Evolutionary conservation across 2,113 vertebrate species (phyloP).

Genomic region (Colius striatus): DNA sequence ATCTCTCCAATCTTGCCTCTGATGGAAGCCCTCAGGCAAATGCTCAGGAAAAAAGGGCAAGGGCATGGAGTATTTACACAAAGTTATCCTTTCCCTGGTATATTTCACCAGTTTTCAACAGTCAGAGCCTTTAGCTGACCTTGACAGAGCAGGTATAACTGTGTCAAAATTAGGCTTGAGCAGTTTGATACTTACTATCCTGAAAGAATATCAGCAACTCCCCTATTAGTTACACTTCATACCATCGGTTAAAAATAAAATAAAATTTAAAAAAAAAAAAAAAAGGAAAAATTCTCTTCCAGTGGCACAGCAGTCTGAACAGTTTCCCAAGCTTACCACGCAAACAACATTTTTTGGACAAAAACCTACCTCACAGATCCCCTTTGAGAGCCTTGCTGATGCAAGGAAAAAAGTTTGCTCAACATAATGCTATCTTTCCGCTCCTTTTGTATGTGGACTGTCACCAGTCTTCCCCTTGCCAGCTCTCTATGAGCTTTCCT

Average conservation of each 20-base stretch:
- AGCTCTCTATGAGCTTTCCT: not conserved
- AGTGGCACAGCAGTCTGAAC: not conserved
- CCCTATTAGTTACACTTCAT: not conserved
- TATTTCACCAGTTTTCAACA: not conserved
- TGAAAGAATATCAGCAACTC: not conserved
- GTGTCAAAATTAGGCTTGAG: not conserved
- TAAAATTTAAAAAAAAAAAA: not conserved
- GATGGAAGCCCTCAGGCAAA: not conserved
- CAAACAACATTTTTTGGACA: not conserved
- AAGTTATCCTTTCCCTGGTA: not conserved
- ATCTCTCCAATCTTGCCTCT: not conserved
- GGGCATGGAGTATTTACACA: accelerated
- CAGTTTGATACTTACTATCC: not conserved
- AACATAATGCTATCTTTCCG: not conserved
- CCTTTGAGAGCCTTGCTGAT: not conserved
- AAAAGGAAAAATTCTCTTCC: not conserved
- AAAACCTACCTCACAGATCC: not conserved
- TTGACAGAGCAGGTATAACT: not conserved
- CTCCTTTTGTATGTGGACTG: not conserved
- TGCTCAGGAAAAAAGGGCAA: not conserved
- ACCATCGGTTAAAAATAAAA: not conserved
- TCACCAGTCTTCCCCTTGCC: not conserved
- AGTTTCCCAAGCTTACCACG: not conserved
- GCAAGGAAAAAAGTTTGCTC: not conserved
- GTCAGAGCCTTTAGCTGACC: not conserved